These are phyloP conservation scores for Atta cephalotes DNA, from an alignment of 1,140 invertebrate genomes.

Conservation along the genomic window DNA sequence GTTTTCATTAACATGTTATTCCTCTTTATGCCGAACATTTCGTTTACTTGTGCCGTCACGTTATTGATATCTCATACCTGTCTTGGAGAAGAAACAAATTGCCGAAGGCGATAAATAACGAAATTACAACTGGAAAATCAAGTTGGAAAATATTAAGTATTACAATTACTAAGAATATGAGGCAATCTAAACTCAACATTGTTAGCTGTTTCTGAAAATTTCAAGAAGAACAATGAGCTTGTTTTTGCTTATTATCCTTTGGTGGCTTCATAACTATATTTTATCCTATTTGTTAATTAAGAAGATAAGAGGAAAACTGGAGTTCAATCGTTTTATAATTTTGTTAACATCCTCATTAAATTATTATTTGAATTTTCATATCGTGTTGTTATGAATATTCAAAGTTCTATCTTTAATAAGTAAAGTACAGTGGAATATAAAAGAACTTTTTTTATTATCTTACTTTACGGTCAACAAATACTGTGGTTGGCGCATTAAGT, in stretches of 20 bases:
- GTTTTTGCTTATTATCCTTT: conserved; percentile 43
- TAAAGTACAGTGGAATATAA: background rate
- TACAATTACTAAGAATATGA: background rate
- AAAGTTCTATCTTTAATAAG: background rate
- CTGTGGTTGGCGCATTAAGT: background rate
- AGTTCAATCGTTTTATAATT: background rate
- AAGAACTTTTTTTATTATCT: background rate
- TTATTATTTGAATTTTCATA: background rate
- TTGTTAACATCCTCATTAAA: conserved; percentile 33
- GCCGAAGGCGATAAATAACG: background rate
- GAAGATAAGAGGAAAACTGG: conserved; percentile 4
- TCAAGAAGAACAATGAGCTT: background rate
- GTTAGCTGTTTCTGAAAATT: conserved; percentile 16
- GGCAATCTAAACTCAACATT: background rate
- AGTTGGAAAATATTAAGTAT: background rate
- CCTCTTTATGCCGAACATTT: conserved; percentile 35
- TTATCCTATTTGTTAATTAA: background rate
- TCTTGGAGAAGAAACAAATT: background rate
- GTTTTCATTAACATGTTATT: conserved; percentile 34
- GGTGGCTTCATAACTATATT: background rate
- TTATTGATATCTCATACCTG: conserved; percentile 8
- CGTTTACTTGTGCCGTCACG: background rate
- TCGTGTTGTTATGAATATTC: conserved; percentile 25
- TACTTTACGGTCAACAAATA: background rate
- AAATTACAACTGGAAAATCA: background rate